These are phyloP conservation scores for Habroteleia sp. DNA, from an alignment of 2,888 invertebrate genomes.

Conservation along the genomic window DNA sequence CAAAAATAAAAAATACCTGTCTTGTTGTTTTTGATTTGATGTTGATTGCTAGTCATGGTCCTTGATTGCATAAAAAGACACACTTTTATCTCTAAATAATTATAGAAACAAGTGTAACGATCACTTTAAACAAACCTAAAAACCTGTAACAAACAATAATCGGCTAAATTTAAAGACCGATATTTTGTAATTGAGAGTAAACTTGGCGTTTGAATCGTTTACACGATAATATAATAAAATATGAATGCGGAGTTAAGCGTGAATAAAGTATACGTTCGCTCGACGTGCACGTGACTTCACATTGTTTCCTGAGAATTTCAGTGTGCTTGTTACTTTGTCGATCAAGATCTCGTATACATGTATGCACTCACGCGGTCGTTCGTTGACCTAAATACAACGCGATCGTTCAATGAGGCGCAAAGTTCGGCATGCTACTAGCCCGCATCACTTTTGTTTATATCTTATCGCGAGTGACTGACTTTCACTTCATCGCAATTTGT, in stretches of 20 bases:
- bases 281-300: slow-evolving; percentile 64
- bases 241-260: slow-evolving; percentile 55
- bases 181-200: slow-evolving; percentile 22
- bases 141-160: slow-evolving; percentile 18
- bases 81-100: no score
- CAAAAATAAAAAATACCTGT: no score
- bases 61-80: no score
- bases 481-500: slow-evolving; percentile 32
- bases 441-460: slow-evolving; percentile 42
- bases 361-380: slow-evolving; percentile 64
- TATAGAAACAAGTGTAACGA: no score
- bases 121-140: background rate
- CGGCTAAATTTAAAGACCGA: slow-evolving; percentile 41
- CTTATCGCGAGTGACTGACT: slow-evolving; percentile 32
- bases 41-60: no score
- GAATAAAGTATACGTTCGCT: slow-evolving; percentile 49
- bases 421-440: slow-evolving; percentile 52
- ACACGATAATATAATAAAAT: slow-evolving; percentile 46
- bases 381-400: slow-evolving; percentile 69
- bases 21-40: no score
- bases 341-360: slow-evolving; percentile 57
- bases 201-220: slow-evolving; percentile 41
- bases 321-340: slow-evolving; percentile 49
- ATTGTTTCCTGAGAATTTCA: slow-evolving; percentile 63
- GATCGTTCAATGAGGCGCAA: slow-evolving; percentile 55